These are phyloP conservation scores for Tetropium fuscum DNA, from an alignment of 2,888 invertebrate genomes.

Conservation along the genomic window DNA sequence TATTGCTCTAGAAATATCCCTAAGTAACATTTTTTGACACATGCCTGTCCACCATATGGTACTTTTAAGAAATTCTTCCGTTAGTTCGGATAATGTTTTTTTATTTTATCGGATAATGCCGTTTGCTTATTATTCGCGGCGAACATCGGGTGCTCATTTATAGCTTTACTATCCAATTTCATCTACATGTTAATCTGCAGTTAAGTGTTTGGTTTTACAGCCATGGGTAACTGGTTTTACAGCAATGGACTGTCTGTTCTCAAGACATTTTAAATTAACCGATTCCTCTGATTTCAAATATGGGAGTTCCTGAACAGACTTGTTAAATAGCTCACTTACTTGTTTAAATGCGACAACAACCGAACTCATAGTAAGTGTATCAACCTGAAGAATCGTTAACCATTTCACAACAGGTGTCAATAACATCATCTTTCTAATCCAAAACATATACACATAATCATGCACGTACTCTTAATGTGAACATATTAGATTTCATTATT, in stretches of 20 bases:
- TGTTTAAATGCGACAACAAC: constrained; percentile 1
- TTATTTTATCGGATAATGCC: not conserved
- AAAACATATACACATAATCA: no score
- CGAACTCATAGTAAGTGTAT: constrained; percentile 2
- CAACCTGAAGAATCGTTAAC: not conserved
- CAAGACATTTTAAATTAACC: not conserved
- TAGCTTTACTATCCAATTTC: not conserved
- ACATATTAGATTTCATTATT: no score
- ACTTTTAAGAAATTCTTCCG: no score
- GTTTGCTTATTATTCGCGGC: not conserved
- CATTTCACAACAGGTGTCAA: not conserved
- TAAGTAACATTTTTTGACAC: not conserved
- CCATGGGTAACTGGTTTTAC: not conserved
- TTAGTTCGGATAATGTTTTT: no score
- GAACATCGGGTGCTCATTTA: not conserved
- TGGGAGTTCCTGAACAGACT: not conserved
- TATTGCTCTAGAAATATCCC: not conserved
- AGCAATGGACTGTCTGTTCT: not conserved
- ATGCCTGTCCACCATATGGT: not conserved
- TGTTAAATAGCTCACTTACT: not conserved
- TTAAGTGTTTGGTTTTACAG: constrained; percentile 3
- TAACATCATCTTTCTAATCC: not conserved
- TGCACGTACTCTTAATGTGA: no score
- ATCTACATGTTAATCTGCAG: not conserved
- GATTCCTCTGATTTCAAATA: no score